A percentile compares a stretch with the other conserved stretches of the same genome.
Conservation (phyloP, 1,140 invertebrate species). For the Tribolium castaneum region DNA sequence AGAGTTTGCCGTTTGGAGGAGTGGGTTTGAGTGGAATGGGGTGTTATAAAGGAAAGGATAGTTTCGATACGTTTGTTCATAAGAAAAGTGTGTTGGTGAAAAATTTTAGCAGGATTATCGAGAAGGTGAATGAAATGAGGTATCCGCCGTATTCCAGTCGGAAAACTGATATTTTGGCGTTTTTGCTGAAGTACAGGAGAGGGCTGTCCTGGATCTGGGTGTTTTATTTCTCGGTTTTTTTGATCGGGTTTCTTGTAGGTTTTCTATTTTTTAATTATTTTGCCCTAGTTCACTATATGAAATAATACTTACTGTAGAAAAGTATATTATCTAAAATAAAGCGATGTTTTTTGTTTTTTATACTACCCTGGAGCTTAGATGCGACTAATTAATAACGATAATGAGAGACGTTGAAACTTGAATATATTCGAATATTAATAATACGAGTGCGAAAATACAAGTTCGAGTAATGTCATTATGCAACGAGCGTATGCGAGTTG, state of each 20-base stretch:
- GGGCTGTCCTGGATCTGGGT: neutral
- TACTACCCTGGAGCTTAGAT: no score
- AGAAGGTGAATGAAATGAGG: constrained; percentile 71
- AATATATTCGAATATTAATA: no score
- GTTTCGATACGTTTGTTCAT: constrained; percentile 93
- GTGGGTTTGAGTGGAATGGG: constrained; percentile 93
- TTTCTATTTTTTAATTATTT: neutral
- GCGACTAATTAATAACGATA: no score
- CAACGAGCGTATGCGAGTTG: no score
- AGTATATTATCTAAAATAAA: neutral
- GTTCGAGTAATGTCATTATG: no score
- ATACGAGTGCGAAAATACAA: no score
- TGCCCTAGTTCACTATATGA: neutral
- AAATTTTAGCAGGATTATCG: constrained; percentile 74
- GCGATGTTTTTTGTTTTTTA: neutral
- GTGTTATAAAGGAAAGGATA: constrained; percentile 89
- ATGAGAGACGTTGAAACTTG: no score
- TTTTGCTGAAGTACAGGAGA: constrained; percentile 66
- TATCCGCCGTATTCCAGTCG: constrained; percentile 87
- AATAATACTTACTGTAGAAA: neutral
- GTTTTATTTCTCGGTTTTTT: constrained; percentile 5
- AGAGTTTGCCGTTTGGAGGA: constrained; percentile 63
- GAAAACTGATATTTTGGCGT: constrained; percentile 73
- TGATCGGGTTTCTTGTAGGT: neutral
- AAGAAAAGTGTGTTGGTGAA: constrained; percentile 86